Evolutionary conservation across 1,140 invertebrate species (phyloP).

Genomic region (Bombus waltoni): DNA sequence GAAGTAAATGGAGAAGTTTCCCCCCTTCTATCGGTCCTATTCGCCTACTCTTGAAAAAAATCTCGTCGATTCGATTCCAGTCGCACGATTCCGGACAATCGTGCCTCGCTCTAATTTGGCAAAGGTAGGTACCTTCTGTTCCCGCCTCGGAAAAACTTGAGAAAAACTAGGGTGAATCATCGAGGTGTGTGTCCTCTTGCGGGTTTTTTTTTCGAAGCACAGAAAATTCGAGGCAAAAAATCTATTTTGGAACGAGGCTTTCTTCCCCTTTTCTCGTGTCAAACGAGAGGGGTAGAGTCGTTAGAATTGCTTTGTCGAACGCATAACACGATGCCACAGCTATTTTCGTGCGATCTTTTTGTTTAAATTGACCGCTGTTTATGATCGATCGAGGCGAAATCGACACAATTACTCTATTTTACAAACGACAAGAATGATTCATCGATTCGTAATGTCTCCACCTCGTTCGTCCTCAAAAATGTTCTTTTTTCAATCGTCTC

Average conservation of each 20-base stretch:
- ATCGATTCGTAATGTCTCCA: no score
- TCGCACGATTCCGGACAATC: conserved; percentile 50
- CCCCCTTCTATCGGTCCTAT: background rate
- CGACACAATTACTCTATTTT: no score
- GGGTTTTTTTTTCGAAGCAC: conserved; percentile 3
- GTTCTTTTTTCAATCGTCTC: no score
- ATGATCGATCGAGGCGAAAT: background rate
- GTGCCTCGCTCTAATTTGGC: conserved; percentile 51
- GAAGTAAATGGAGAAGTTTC: conserved; percentile 34
- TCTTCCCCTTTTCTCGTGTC: background rate
- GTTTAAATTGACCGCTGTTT: background rate
- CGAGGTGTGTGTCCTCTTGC: conserved; percentile 30
- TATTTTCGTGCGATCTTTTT: background rate
- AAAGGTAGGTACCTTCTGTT: background rate
- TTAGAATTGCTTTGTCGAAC: background rate
- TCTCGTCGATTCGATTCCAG: conserved; percentile 53
- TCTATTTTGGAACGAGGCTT: conserved; percentile 4
- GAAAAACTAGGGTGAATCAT: conserved; percentile 30
- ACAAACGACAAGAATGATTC: no score
- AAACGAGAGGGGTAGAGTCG: background rate
- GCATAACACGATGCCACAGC: background rate
- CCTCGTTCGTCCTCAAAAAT: no score
- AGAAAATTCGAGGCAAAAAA: conserved; percentile 4
- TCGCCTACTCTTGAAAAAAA: conserved; percentile 43
- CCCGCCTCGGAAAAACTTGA: background rate